A percentile compares a stretch with the other conserved stretches of the same genome.
Conservation (phyloP, 2,797 vertebrate species). For the Danio tinwini region DNA sequence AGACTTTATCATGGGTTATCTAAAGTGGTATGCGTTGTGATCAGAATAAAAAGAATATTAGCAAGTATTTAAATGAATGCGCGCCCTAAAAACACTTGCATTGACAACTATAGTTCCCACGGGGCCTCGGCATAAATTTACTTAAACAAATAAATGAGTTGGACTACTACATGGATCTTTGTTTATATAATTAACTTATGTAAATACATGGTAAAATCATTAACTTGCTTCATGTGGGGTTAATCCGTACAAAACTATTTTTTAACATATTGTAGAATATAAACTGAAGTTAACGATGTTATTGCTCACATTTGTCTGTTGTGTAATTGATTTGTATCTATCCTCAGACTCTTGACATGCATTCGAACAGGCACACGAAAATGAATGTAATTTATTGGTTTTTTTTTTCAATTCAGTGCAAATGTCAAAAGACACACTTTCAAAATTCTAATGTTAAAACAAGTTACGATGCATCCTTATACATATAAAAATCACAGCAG, state of each 20-base stretch:
- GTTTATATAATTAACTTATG: conserved; percentile 63
- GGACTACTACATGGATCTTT: conserved; percentile 49
- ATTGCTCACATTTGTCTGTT: not conserved
- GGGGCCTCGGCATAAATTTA: conserved; percentile 3
- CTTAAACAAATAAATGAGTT: conserved; percentile 58
- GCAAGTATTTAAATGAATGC: not conserved
- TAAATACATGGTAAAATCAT: conserved; percentile 61
- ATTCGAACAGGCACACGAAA: not conserved
- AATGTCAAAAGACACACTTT: not conserved
- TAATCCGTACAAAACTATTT: conserved; percentile 31
- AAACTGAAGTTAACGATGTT: conserved; percentile 13
- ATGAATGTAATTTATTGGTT: not conserved
- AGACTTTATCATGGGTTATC: not conserved
- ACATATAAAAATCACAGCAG: not conserved
- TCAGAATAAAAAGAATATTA: not conserved
- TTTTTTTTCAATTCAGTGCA: not conserved
- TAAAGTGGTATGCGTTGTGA: not conserved
- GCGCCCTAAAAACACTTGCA: conserved; percentile 5
- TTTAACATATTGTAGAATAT: not conserved
- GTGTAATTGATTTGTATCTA: not conserved
- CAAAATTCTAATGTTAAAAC: not conserved
- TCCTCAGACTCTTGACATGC: conserved; percentile 3
- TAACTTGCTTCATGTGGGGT: conserved; percentile 54
- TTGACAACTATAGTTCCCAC: not conserved
- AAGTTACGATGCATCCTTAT: not conserved